Percentiles rank a stretch among this genome's conserved stretches.
phyloP scores from a whole-genome alignment of 2,797 vertebrate species.

The Ataeniobius toweri region DNA sequence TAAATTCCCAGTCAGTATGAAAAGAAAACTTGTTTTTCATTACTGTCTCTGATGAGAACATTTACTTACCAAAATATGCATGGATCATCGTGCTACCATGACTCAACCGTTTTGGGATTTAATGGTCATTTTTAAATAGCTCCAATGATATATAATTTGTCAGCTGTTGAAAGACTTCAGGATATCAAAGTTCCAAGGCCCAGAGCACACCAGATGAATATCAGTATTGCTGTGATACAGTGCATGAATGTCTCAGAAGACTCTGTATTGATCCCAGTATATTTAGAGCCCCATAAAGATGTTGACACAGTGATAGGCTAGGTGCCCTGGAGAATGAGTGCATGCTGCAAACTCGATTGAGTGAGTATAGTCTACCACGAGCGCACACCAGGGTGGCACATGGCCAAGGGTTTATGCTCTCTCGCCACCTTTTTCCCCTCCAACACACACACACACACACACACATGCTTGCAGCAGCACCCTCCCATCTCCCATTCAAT shows the following conservation, averaged over 20 bases:
- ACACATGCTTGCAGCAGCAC: slow-evolving; percentile 36
- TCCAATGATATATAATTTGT: slow-evolving; percentile 16
- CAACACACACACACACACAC: slow-evolving; percentile 29
- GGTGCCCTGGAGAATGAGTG: slow-evolving; percentile 60
- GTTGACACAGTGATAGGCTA: slow-evolving; percentile 74
- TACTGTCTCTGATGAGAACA: too few species aligned
- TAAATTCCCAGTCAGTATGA: neutral
- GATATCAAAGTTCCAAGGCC: slow-evolving; percentile 33
- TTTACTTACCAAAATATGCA: neutral
- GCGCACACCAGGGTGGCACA: slow-evolving; percentile 55
- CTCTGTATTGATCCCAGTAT: slow-evolving; percentile 70
- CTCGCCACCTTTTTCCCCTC: slow-evolving; percentile 46
- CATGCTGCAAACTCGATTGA: slow-evolving; percentile 41
- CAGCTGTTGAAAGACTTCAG: slow-evolving; percentile 22
- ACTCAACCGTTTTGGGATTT: neutral
- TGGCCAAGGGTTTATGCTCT: slow-evolving; percentile 58
- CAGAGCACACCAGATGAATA: slow-evolving; percentile 51
- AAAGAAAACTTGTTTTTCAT: neutral
- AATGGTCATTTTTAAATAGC: neutral
- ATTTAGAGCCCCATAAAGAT: slow-evolving; percentile 77
- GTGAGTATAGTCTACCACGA: slow-evolving; percentile 42
- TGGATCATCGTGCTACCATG: neutral
- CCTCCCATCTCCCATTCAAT: slow-evolving; percentile 76
- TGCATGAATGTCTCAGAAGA: slow-evolving; percentile 66
- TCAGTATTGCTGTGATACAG: slow-evolving; percentile 68